Percentiles rank a stretch among this genome's conserved stretches.
These are phyloP conservation scores for Butorides virescens DNA, from an alignment of 2,113 vertebrate genomes.

Conservation along the genomic window DNA sequence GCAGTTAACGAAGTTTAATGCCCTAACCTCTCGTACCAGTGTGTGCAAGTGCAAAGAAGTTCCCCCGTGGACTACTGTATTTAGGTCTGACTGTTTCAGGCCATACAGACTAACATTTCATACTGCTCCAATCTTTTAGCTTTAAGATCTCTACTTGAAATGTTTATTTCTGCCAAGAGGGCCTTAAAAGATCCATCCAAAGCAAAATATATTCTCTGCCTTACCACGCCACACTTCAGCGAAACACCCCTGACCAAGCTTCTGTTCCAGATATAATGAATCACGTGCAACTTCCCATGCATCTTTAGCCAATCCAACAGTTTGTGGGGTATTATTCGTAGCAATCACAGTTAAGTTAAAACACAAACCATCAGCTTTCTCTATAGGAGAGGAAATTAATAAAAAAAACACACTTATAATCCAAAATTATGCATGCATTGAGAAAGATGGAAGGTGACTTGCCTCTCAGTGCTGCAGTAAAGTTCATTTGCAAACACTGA, in stretches of 20 bases:
- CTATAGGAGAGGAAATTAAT: slow-evolving; percentile 88
- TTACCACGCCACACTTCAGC: slow-evolving; percentile 99
- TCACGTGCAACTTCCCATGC: slow-evolving; percentile 94
- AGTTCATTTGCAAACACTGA: slow-evolving; percentile 8
- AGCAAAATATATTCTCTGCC: slow-evolving; percentile 78
- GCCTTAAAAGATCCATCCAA: slow-evolving; percentile 72
- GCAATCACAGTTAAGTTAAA: slow-evolving; percentile 95
- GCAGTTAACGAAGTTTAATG: background rate
- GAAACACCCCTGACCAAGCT: slow-evolving; percentile 98
- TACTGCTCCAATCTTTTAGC: background rate
- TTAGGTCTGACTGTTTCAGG: background rate
- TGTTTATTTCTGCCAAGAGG: slow-evolving; percentile 53
- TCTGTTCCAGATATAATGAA: slow-evolving; percentile 88
- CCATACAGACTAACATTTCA: background rate
- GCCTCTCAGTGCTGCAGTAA: background rate
- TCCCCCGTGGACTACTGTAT: background rate
- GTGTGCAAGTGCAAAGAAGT: background rate
- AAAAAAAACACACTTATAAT: slow-evolving; percentile 88
- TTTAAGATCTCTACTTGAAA: slow-evolving; percentile 45
- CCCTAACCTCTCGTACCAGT: background rate
- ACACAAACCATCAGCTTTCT: slow-evolving; percentile 98
- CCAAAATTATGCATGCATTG: slow-evolving; percentile 83
- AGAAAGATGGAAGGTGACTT: slow-evolving; percentile 81
- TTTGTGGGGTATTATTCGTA: slow-evolving; percentile 92
- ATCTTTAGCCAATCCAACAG: slow-evolving; percentile 97